phyloP scores from a whole-genome alignment of 1,140 invertebrate species.

The Papilio aristodemus region DNA sequence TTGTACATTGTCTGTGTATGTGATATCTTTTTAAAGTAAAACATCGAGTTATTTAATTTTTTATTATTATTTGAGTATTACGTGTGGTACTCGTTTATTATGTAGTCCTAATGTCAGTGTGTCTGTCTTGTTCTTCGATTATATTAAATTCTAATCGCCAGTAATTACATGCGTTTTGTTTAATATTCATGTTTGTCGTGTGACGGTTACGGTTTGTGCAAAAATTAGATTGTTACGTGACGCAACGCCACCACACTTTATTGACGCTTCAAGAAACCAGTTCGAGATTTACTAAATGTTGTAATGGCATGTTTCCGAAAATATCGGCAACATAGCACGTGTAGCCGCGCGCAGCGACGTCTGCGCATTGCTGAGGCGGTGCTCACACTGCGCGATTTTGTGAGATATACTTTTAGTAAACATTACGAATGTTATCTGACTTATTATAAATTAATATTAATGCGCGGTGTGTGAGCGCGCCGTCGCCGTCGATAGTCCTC shows the following conservation, averaged over 20 bases:
- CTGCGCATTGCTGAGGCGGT: background rate
- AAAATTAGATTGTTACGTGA: slow-evolving; percentile 9
- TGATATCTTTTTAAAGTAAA: too few species aligned
- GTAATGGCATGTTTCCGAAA: slow-evolving; percentile 7
- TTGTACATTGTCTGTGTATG: too few species aligned
- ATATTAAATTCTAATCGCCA: background rate
- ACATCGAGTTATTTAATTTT: too few species aligned
- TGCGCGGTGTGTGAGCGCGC: background rate
- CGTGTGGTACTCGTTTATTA: too few species aligned
- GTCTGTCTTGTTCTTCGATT: background rate
- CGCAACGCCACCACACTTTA: background rate
- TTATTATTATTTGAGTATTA: too few species aligned
- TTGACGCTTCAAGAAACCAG: background rate
- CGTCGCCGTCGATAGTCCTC: background rate
- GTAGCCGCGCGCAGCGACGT: background rate
- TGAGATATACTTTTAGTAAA: background rate
- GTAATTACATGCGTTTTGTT: background rate
- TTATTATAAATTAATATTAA: background rate
- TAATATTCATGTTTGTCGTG: background rate
- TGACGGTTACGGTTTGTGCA: background rate
- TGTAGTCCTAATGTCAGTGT: too few species aligned
- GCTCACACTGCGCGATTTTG: background rate
- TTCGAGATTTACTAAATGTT: background rate
- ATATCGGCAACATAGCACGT: background rate
- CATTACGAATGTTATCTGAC: slow-evolving; percentile 1